Evolutionary conservation across 2,113 vertebrate genomes (phyloP), one percentile per base, ranked within the genome.

Genomic region (Mobula birostris): DNA sequence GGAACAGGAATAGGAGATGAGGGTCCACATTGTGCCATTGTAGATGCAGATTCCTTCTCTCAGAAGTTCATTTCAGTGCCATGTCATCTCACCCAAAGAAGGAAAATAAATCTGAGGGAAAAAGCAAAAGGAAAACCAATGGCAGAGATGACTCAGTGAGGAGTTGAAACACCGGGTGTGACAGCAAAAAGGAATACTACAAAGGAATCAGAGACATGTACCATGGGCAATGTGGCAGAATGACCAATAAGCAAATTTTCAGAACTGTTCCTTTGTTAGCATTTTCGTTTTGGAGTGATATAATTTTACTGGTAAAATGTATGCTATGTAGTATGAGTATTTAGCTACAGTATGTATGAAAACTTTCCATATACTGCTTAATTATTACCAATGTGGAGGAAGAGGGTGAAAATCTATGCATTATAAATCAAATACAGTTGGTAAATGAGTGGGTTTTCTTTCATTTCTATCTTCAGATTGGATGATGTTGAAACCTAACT

Each of bases 171-270:
- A 88, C 61, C 5, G 17, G 61, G 61, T 15, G 61, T 63, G 29
- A 17, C 27, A 29, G 58, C 11, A 29, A 87, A 14, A n/a, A 88
- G 63, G 12, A 88, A n/a, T 29, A 17, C 58, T 24, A 61, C 11
- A 87, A 63, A 87, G 29, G 63, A 63, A 63, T 88, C 29, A 88
- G 85, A 88, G 5, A n/a, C 12, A 29, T 29, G 56, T 83, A 21
- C 40, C 5, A 24, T 83, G 1, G 21, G 40, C 80, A 83, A 58
- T 66, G 12, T 12, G 12, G 85, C 58, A 88, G 14, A 66, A 27
- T 88, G 61, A 88, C 85, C 48, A 72, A 87, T 87, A 87, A 56
- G 24, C 83, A 61, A 48, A 74, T 74, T 93, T 72, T 72, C 21
- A 72, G 3, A 72, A 40, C 19, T 40, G 21, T 6, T 48, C 72